Conservation (phyloP, 2,797 vertebrate species). For the Poecilia wingei region DNA sequence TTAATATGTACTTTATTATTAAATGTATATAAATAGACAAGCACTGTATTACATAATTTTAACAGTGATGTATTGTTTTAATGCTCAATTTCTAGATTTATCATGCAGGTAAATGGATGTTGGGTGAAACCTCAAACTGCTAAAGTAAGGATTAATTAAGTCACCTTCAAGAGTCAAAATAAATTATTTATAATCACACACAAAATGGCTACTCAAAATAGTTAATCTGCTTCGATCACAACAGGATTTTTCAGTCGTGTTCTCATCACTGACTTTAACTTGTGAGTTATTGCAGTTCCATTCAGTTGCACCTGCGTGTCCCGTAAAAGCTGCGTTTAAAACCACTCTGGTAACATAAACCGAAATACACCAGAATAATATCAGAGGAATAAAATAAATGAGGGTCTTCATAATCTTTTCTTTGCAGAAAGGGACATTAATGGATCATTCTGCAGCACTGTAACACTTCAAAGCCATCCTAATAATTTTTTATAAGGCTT, state of each 20-base stretch:
- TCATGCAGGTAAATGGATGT: constrained; percentile 13
- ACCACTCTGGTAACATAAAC: neutral
- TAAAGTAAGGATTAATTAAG: constrained; percentile 10
- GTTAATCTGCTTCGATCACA: constrained; percentile 21
- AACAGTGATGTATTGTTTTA: neutral
- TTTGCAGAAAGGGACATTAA: neutral
- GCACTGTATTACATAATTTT: neutral
- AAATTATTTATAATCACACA: constrained; percentile 9
- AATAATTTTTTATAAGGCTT: constrained; percentile 17
- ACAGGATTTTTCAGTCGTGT: constrained; percentile 1
- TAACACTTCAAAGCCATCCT: neutral
- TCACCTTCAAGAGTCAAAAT: neutral
- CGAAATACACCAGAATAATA: neutral
- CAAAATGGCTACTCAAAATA: constrained; percentile 15
- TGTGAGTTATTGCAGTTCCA: constrained; percentile 6
- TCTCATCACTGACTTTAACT: constrained; percentile 4
- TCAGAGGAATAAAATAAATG: neutral
- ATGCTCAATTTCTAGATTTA: constrained; percentile 10
- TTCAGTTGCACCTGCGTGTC: constrained; percentile 2
- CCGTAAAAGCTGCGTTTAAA: constrained; percentile 7
- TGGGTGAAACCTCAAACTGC: constrained; percentile 5
- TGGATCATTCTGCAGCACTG: neutral
- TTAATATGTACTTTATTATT: neutral
- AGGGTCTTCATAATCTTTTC: neutral
- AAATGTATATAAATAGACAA: neutral